Base-by-base conservation (phyloP, 2,888 invertebrate species). In the Stenotaenia linearis region DNA sequence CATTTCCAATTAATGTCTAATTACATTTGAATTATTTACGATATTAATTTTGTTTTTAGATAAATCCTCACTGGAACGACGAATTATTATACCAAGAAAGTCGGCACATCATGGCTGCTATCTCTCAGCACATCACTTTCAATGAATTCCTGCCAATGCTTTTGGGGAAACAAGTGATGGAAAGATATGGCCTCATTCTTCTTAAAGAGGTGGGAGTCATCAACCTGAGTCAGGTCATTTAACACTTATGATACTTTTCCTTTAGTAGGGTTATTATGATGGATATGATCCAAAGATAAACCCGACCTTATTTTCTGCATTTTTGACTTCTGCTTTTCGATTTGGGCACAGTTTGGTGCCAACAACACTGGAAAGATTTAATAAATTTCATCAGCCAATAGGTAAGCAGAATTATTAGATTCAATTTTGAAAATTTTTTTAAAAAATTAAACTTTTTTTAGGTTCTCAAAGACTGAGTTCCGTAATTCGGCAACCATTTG, bases 81-180 rank as follows among this genome's bases (percentile, higher is more conserved):
- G 81, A 81, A 37, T 30, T 77, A 21, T 21, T 81, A 4, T 81
- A 80, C 37, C 81, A 81, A 75, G 81, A 81, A 77, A 82, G 85
- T 1, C 81, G 85, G 10, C 83, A 85, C 81, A 85, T 86, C 75
- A 80, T 85, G 4, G 83, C 83, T 3, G 87, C 87, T 0, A 82
- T 85, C 25, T 82, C 85, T 0, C 87, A 87, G 80, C 87, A 87
- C 81, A 86, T 88, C 0, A 87, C 87, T 0, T 87, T 84, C 83
- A 85, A 84, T 75, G 87, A 87, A 82, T 88, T 87, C 82, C 83
- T 88, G 30, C 87, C 88, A 1, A 84, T 87, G 84, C 83, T 88
- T 15, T 82, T 88, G 23, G 88, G 88, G 37, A 85, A 85, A 79
- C 84, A 86, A 30, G 81, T 86, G 23, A 84, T 84, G 81, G 81